Evolutionary conservation across 2,888 invertebrate species (phyloP), one percentile per base, ranked within the genome.

Genomic region (Trypoxylon attenuatum): DNA sequence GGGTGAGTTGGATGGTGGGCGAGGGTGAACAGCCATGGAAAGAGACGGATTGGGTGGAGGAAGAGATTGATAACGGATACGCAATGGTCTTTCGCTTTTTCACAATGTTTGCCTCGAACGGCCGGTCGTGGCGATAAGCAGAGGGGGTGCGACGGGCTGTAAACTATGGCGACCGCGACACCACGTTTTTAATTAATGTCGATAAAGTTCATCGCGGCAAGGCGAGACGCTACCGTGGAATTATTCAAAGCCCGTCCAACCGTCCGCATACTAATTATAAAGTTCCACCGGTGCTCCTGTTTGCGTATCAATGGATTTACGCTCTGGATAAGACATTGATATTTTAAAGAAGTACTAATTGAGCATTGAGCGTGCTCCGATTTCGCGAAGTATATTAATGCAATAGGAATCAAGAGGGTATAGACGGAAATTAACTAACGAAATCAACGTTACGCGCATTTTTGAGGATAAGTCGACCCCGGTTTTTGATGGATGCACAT

Each of bases 31-130:
- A 47, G 10, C 39, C 49, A 15, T 6, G 42, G 49, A 56, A 61
- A 38, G 68, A 75, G 67, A 33, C 10, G 33, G 33, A 33, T 33
- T 10, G 13, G 33, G 33, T 13, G 73, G 77, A 81, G 79, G 75
- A 76, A 79, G 81, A 82, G 81, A 81, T 84, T 82, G 86, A 86
- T 86, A 85, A 86, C 83, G 82, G 84, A 85, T 85, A 84, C 81
- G 74, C 65, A 77, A 76, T 78, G 80, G 82, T 83, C 84, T 82
- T 84, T 80, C 81, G 83, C 81, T 85, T 86, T 85, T 86, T 84
- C 82, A 81, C 82, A 81, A 82, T 85, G 84, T 85, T 85, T 86
- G 78, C 82, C 60, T 67, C 76, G 78, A 77, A 75, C 80, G 73
- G 69, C 79, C 82, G 82, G 82, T 73, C 76, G 73, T 52, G 73